These are phyloP conservation scores for Eupsilia transversa DNA, from an alignment of 2,888 invertebrate genomes.

Conservation along the genomic window DNA sequence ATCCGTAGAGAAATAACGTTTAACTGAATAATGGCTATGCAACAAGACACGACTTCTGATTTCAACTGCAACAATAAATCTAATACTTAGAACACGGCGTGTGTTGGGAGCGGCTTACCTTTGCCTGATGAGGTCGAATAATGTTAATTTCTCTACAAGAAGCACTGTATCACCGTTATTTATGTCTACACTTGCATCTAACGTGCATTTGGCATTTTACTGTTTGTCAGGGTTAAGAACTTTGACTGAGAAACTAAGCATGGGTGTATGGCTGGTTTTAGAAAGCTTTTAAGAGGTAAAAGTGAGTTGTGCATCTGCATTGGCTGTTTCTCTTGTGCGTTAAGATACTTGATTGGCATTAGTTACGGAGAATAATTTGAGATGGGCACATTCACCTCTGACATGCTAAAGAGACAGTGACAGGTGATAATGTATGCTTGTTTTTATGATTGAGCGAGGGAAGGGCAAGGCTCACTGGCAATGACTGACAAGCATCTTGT, in stretches of 20 bases:
- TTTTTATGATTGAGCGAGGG: slow-evolving; percentile 12
- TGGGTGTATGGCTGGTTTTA: slow-evolving; percentile 42
- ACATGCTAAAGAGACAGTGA: slow-evolving; percentile 9
- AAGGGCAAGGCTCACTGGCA: slow-evolving; percentile 42
- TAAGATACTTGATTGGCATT: slow-evolving; percentile 31
- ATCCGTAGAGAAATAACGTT: slow-evolving; percentile 67
- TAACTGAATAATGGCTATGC: slow-evolving; percentile 71
- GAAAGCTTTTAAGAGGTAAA: slow-evolving; percentile 49
- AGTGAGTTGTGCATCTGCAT: slow-evolving; percentile 42
- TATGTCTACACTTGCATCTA: slow-evolving; percentile 53
- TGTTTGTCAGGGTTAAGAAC: slow-evolving; percentile 56
- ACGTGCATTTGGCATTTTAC: slow-evolving; percentile 54
- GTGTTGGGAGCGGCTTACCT: slow-evolving; percentile 76
- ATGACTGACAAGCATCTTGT: slow-evolving; percentile 38
- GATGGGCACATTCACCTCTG: slow-evolving; percentile 15
- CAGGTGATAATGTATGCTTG: neutral
- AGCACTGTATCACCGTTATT: slow-evolving; percentile 59
- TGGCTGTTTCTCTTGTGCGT: slow-evolving; percentile 33
- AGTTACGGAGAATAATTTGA: slow-evolving; percentile 35
- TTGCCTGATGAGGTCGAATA: slow-evolving; percentile 75
- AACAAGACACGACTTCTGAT: slow-evolving; percentile 80
- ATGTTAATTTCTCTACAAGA: slow-evolving; percentile 68
- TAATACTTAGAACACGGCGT: slow-evolving; percentile 68
- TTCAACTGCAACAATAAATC: slow-evolving; percentile 76
- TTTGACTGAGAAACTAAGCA: slow-evolving; percentile 58